Percentiles rank a stretch among this genome's conserved stretches.
Conservation (phyloP, 2,797 vertebrate species). For the Sebastes miniatus region DNA sequence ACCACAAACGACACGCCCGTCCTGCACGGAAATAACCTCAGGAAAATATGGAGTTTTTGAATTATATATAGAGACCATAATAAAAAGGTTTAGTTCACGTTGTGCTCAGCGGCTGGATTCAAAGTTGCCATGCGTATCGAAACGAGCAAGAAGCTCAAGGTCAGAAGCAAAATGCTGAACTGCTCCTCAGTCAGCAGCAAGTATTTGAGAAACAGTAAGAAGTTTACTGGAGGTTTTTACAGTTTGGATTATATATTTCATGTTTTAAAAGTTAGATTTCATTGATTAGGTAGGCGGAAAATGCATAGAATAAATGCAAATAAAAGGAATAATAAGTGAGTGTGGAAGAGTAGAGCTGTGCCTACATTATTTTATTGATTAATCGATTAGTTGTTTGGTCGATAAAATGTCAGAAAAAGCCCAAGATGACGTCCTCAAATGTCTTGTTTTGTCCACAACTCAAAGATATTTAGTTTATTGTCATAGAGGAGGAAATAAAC, state of each 20-base stretch:
- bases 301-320: not conserved
- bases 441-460: too few relatives aligned
- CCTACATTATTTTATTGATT: too few relatives aligned
- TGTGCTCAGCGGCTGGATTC: not conserved
- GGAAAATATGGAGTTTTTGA: constrained; percentile 2
- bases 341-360: not conserved
- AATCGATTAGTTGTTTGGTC: too few relatives aligned
- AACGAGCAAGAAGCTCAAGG: not conserved
- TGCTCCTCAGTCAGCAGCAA: not conserved
- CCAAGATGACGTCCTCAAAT: too few relatives aligned
- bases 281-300: not conserved
- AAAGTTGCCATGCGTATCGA: not conserved
- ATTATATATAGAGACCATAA: constrained; percentile 2
- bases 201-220: not conserved
- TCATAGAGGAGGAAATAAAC: too few relatives aligned
- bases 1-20: constrained; percentile 37
- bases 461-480: too few relatives aligned
- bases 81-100: not conserved
- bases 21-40: constrained; percentile 5
- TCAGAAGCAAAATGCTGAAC: not conserved
- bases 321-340: not conserved
- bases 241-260: not conserved
- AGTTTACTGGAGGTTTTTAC: not conserved
- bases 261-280: not conserved
- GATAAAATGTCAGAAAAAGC: too few relatives aligned